Evolutionary conservation across 2,113 vertebrate genomes (phyloP).

Genomic region (Antechinus stuartii): DNA sequence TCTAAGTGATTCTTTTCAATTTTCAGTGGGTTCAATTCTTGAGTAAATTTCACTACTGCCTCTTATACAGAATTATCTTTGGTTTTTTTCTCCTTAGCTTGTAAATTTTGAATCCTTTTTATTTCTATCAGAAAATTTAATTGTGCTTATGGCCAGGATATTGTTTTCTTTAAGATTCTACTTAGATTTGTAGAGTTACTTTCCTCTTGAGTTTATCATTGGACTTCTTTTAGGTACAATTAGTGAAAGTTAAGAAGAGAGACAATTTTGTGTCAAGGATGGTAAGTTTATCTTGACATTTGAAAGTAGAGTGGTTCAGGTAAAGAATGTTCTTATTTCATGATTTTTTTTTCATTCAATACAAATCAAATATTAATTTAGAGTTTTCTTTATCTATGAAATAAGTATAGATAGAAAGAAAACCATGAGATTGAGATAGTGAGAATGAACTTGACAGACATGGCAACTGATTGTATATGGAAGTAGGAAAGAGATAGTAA

Average conservation of each 20-base stretch:
- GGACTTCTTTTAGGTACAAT: not conserved
- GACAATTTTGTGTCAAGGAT: not conserved
- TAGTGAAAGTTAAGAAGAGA: not conserved
- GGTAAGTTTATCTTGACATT: not conserved
- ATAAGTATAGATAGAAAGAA: not conserved
- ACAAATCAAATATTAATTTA: not conserved
- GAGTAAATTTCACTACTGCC: not conserved
- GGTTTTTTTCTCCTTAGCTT: not conserved
- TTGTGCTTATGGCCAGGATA: not conserved
- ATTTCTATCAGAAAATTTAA: not conserved
- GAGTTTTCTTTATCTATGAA: not conserved
- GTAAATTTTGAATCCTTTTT: not conserved
- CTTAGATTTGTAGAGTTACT: not conserved
- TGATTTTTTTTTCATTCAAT: not conserved
- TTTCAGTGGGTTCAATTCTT: not conserved
- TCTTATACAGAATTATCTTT: not conserved
- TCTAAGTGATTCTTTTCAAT: not conserved
- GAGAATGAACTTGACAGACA: not conserved
- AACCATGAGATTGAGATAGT: not conserved
- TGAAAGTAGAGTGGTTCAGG: too few species aligned
- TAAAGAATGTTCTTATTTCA: not conserved
- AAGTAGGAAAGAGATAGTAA: not conserved
- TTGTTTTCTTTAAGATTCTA: not conserved
- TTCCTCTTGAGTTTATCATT: not conserved
- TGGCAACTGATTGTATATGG: not conserved